These are phyloP conservation scores for Petrocephalus zakoni DNA, from an alignment of 2,113 vertebrate genomes.

Conservation along the genomic window DNA sequence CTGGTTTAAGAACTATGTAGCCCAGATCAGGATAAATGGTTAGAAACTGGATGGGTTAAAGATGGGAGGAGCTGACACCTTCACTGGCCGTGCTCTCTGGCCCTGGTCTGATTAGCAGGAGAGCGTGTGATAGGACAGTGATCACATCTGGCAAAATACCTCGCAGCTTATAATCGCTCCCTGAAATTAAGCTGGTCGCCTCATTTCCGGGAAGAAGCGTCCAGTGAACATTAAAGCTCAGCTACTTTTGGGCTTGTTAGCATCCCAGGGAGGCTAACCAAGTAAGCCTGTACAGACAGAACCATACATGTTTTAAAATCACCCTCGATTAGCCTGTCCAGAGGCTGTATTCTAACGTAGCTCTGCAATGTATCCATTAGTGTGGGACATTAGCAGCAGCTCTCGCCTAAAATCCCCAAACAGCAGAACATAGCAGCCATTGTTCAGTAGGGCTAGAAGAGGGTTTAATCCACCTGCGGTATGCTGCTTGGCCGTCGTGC, in stretches of 20 bases:
- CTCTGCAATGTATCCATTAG: neutral
- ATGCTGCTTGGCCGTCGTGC: neutral
- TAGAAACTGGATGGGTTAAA: neutral
- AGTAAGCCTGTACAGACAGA: neutral
- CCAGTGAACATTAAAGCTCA: neutral
- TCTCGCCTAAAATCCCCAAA: neutral
- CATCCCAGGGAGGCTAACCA: neutral
- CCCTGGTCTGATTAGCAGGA: neutral
- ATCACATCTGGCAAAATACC: neutral
- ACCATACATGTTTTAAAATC: neutral
- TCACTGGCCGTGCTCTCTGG: neutral
- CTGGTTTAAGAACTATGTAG: neutral
- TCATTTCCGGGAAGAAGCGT: neutral
- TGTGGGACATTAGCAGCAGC: neutral
- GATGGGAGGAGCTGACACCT: neutral
- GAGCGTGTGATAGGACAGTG: neutral
- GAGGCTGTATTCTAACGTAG: neutral
- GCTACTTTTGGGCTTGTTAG: neutral
- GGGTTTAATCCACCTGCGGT: neutral
- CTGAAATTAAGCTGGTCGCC: neutral
- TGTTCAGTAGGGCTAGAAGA: neutral
- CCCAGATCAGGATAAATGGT: neutral
- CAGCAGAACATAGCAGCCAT: neutral
- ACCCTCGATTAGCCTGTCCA: neutral
- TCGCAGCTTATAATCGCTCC: neutral